Conservation (phyloP, 2,888 invertebrate genomes). For the Cheilosia pagana region DNA sequence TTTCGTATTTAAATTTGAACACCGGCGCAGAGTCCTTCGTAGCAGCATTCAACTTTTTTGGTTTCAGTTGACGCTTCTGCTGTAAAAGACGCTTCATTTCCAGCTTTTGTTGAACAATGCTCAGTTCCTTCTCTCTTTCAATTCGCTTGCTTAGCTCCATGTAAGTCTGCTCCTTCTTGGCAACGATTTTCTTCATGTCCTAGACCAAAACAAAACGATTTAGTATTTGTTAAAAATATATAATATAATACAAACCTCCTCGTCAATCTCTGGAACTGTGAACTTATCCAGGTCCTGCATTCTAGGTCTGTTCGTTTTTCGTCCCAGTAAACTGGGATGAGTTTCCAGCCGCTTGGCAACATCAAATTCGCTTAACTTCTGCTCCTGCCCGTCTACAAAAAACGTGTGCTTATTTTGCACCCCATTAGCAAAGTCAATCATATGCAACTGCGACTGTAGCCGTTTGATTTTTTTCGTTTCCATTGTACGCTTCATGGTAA, state of each 20-base stretch:
- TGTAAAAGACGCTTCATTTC: slow-evolving; percentile 89
- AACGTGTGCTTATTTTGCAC: slow-evolving; percentile 91
- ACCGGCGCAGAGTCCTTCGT: slow-evolving; percentile 89
- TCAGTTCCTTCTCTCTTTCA: slow-evolving; percentile 90
- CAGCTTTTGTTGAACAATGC: slow-evolving; percentile 91
- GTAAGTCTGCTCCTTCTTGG: slow-evolving; percentile 85
- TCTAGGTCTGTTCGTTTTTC: slow-evolving; percentile 89
- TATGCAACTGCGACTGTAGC: slow-evolving; percentile 91
- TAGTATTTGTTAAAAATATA: background rate
- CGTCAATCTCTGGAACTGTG: slow-evolving; percentile 86
- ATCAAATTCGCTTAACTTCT: slow-evolving; percentile 86
- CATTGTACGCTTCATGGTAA: slow-evolving; percentile 92
- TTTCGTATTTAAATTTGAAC: slow-evolving; percentile 91
- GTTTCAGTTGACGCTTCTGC: slow-evolving; percentile 87
- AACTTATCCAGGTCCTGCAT: slow-evolving; percentile 86
- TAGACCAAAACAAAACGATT: slow-evolving; percentile 53
- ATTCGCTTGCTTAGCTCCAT: slow-evolving; percentile 90
- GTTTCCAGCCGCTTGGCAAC: slow-evolving; percentile 89
- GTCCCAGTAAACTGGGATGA: slow-evolving; percentile 88
- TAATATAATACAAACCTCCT: slow-evolving; percentile 81
- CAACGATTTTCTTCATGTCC: slow-evolving; percentile 82
- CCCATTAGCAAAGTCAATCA: slow-evolving; percentile 89
- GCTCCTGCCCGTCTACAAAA: slow-evolving; percentile 89
- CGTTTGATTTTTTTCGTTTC: slow-evolving; percentile 89
- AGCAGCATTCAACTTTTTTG: slow-evolving; percentile 87